Conservation (phyloP, 2,797 vertebrate species). For the Lepilemur septentrionalis region DNA sequence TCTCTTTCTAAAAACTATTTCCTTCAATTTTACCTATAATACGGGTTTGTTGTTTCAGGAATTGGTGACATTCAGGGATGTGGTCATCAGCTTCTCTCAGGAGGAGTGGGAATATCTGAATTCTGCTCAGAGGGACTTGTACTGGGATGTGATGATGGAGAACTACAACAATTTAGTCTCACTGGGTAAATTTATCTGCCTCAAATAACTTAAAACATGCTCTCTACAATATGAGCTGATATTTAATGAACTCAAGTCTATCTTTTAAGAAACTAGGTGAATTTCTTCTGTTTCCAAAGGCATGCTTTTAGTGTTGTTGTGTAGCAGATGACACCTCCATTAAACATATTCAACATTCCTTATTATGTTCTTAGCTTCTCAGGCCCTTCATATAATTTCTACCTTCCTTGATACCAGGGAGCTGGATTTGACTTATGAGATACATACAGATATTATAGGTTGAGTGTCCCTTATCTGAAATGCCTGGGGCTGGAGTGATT, state of each 20-base stretch:
- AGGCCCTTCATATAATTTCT: not conserved
- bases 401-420: not conserved
- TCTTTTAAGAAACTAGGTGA: not conserved
- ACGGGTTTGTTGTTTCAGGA: conserved; percentile 45
- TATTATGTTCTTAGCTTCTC: not conserved
- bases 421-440: not conserved
- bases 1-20: not conserved
- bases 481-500: not conserved
- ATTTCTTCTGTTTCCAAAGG: conserved; percentile 23
- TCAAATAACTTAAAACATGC: not conserved
- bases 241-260: not conserved
- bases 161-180: conserved; percentile 57
- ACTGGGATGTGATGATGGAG: conserved; percentile 59
- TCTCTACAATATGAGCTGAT: not conserved
- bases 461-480: not conserved
- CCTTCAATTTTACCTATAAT: not conserved
- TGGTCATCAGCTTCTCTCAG: conserved; percentile 48
- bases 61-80: conserved; percentile 46
- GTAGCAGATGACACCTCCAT: not conserved
- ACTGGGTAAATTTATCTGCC: conserved; percentile 37
- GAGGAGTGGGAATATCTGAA: conserved; percentile 49
- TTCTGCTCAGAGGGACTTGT: conserved; percentile 37
- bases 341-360: not conserved
- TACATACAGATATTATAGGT: not conserved
- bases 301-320: not conserved